Conservation (phyloP, 2,797 vertebrate species). For the Acanthurus leucopareius region DNA sequence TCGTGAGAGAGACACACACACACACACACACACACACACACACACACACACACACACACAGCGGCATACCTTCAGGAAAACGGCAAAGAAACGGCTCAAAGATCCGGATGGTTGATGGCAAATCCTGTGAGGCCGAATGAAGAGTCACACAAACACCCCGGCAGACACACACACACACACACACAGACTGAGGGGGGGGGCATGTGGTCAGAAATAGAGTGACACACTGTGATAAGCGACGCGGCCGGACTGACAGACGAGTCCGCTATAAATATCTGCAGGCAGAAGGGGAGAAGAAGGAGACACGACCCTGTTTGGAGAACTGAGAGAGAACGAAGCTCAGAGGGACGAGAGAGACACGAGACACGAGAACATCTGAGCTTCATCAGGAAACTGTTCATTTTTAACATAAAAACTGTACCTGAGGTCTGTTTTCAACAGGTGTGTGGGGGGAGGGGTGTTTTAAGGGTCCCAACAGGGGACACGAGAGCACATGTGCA, state of each 20-base stretch:
- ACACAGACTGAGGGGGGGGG: conserved; percentile 46
- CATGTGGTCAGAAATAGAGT: conserved; percentile 80
- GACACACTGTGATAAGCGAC: conserved; percentile 74
- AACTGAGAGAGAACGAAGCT: conserved; percentile 19
- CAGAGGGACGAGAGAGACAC: background rate
- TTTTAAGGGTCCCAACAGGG: too few species aligned
- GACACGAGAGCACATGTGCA: conserved; percentile 41
- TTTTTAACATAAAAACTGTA: too few species aligned
- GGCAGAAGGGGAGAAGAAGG: conserved; percentile 2
- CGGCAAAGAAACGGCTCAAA: background rate
- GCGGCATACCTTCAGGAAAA: conserved; percentile 62
- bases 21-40: too few species aligned
- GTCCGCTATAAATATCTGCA: conserved; percentile 91
- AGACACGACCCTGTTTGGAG: conserved; percentile 72
- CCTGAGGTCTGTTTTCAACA: background rate
- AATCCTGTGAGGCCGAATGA: conserved; percentile 44
- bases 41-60: conserved; percentile 8
- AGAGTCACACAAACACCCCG: conserved; percentile 62
- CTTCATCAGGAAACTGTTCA: background rate
- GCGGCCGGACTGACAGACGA: conserved; percentile 88
- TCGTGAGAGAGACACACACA: too few species aligned
- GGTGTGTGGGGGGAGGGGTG: background rate
- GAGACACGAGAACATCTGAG: background rate
- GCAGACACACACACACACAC: conserved; percentile 35
- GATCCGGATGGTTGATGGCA: conserved; percentile 38